phyloP scores from a whole-genome alignment of 2,888 invertebrate species.

The Pachymerium ferrugineum region DNA sequence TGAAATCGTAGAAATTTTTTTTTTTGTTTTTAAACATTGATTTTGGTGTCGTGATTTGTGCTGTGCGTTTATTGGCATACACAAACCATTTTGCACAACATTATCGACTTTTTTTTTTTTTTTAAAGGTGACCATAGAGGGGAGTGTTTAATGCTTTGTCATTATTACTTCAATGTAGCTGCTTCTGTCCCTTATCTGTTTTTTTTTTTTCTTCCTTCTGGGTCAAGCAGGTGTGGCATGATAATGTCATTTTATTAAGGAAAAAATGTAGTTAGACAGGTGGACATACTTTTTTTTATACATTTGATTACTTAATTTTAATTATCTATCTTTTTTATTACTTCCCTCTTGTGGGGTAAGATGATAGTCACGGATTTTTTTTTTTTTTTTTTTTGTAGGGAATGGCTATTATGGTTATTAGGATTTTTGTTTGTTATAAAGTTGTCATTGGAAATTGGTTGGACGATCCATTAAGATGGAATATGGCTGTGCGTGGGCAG shows the following conservation, averaged over 20 bases:
- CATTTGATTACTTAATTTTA: not conserved
- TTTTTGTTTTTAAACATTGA: not conserved
- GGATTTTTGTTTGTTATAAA: not conserved
- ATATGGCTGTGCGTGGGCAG: slow-evolving; percentile 12
- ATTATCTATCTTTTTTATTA: not conserved
- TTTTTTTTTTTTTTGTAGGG: not conserved
- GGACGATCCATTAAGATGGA: slow-evolving; percentile 1
- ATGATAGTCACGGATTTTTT: not conserved
- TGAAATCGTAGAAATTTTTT: not conserved
- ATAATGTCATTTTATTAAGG: slow-evolving; percentile 7
- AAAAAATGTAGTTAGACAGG: not conserved
- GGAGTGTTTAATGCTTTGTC: slow-evolving; percentile 14
- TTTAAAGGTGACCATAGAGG: slow-evolving; percentile 4
- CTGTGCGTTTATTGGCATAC: slow-evolving; percentile 6
- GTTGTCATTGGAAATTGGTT: not conserved
- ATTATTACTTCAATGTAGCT: no score
- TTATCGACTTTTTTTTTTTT: not conserved
- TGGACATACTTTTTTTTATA: not conserved
- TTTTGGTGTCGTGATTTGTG: not conserved
- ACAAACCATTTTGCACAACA: slow-evolving; percentile 7
- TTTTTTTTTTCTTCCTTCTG: not conserved
- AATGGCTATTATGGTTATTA: no score
- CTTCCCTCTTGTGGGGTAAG: not conserved
- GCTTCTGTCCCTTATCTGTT: slow-evolving; percentile 8
- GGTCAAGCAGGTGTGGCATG: slow-evolving; percentile 8